phyloP scores from a whole-genome alignment of 2,888 invertebrate species.

The Meta bourneti region DNA sequence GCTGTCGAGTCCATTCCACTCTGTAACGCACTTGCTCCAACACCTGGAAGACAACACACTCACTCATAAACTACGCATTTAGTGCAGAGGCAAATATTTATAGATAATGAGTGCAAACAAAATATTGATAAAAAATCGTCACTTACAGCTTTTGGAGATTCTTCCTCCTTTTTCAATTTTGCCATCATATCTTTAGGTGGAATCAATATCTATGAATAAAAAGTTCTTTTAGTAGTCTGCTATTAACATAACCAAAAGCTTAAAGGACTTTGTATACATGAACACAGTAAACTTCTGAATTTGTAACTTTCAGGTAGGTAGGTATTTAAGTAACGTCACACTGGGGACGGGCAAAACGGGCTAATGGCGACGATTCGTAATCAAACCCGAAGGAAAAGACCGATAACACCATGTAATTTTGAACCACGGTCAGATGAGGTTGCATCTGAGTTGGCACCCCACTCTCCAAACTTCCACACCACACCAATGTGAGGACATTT shows the following conservation, averaged over 20 bases:
- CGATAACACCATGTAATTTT: too few relatives aligned
- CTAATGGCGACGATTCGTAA: too few relatives aligned
- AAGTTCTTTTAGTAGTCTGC: not conserved
- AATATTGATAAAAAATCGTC: not conserved
- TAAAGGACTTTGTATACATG: not conserved
- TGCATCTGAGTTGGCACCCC: too few relatives aligned
- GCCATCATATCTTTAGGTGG: conserved; percentile 94
- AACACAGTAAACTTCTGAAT: too few relatives aligned
- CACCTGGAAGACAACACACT: conserved; percentile 78
- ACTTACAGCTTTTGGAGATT: conserved; percentile 84
- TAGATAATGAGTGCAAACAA: not conserved
- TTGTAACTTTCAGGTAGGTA: too few relatives aligned
- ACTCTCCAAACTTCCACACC: too few relatives aligned
- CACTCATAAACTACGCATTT: not conserved
- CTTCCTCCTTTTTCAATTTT: conserved; percentile 88
- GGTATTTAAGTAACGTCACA: too few relatives aligned
- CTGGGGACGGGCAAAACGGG: too few relatives aligned
- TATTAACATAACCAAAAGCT: conserved; percentile 4
- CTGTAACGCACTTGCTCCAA: conserved; percentile 95
- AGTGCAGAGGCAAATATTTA: not conserved
- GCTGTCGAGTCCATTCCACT: conserved; percentile 97
- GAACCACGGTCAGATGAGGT: too few relatives aligned
- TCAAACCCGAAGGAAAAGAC: too few relatives aligned
- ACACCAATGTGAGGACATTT: too few relatives aligned
- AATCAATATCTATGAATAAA: conserved; percentile 85